phyloP scores from a whole-genome alignment of 30 jellyfish, hydroid and myxozoan genomes.

The Turritopsis rubra region DNA sequence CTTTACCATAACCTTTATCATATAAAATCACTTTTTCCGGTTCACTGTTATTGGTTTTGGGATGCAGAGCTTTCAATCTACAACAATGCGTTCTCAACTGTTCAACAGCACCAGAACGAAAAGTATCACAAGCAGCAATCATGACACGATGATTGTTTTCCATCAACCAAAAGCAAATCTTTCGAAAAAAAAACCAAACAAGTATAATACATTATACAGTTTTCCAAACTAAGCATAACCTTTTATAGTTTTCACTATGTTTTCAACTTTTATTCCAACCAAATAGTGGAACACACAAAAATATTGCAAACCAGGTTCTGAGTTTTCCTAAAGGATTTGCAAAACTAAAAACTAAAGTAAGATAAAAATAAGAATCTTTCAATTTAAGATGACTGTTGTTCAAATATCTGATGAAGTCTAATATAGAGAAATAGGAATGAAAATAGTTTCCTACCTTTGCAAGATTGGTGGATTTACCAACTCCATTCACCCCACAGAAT shows the following conservation, averaged over 20 bases:
- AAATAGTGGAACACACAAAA: too few species aligned
- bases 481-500: slow-evolving; percentile 99
- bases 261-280: too few species aligned
- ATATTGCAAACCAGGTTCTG: too few species aligned
- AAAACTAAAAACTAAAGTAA: too few species aligned
- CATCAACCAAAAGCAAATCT: slow-evolving; percentile 94
- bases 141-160: slow-evolving; percentile 92
- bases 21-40: slow-evolving; percentile 71
- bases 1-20: slow-evolving; percentile 98
- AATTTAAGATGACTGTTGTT: too few species aligned
- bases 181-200: neutral
- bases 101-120: slow-evolving; percentile 99
- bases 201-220: neutral
- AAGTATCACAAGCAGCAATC: slow-evolving; percentile 99
- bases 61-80: slow-evolving; percentile 85
- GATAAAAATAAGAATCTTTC: too few species aligned
- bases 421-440: too few species aligned
- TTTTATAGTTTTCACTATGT: too few species aligned
- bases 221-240: neutral
- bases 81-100: slow-evolving; percentile 94
- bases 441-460: slow-evolving; percentile 69
- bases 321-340: too few species aligned
- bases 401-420: too few species aligned
- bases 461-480: slow-evolving; percentile 96
- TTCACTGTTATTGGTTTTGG: slow-evolving; percentile 63